Base-by-base conservation (phyloP, 2,888 invertebrate genomes). In the Mythimna vitellina region DNA sequence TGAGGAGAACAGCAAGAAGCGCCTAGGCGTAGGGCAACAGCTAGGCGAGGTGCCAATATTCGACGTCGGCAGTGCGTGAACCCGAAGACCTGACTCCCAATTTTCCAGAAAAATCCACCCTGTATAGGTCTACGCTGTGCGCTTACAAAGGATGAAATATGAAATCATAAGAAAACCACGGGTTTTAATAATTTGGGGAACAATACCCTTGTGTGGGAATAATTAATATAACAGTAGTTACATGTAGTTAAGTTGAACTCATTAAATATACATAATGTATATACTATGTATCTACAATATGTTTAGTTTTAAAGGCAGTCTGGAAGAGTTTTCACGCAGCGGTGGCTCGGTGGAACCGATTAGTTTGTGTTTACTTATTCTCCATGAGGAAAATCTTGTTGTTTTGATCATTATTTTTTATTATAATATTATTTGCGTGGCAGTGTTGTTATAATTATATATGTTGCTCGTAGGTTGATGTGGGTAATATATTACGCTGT, bases 351-450 rank as follows among this genome's bases (percentile, higher is more conserved):
- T 29, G 2, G 51, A 42, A 70, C 20, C 25, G 17, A 63, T 62
- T 64, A 60, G 49, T 29, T 60, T 49, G 29, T 7, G 14, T 32
- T 49, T 20, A 46, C 32, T 46, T 20, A 29, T 32, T 63, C 38
- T 62, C 32, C 35, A 8, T n/a, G 12, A 46, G 56, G 49, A 38
- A 42, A 61, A 62, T 20, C 0, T 2, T 62, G 69, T 2, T 20
- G 60, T 51, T 61, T 53, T 7, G 9, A 1, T 14, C 3, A 0
- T n/a, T 22, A 25, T 56, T 42, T 54, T 65, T 29, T 32, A 25
- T 49, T 25, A 14, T 22, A 12, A 29, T 46, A 20, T 20, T 46
- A 46, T 22, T 17, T 69, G 77, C 53, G 46, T 49, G 75, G 9
- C 46, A 42, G 3, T 42, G 56, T 25, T 42, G n/a, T 35, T 49